phyloP scores from a whole-genome alignment of 2,797 vertebrate species.

The Hyperoplus immaculatus region DNA sequence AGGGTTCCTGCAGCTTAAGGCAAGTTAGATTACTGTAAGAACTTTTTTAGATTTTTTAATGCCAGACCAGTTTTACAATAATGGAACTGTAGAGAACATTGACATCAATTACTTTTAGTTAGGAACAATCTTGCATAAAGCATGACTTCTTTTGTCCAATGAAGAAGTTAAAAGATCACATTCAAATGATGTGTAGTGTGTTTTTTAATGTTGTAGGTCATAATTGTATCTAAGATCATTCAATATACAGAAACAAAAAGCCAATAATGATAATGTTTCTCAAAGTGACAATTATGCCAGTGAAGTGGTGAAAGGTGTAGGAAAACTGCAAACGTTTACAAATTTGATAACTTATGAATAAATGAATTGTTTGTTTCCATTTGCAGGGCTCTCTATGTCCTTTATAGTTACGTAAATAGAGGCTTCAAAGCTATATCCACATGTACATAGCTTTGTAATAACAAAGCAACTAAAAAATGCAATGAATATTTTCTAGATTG shows the following conservation, averaged over 20 bases:
- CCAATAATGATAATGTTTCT: neutral
- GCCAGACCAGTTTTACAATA: no score
- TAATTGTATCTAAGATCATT: no score
- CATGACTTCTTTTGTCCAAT: no score
- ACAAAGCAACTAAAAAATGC: neutral
- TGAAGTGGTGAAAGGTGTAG: neutral
- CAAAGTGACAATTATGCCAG: neutral
- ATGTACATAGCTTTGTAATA: conserved; percentile 10
- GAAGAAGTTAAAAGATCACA: no score
- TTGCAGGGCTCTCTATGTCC: neutral
- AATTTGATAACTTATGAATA: fast-evolving
- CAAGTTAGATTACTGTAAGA: neutral
- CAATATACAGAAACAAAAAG: no score
- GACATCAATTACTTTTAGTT: no score
- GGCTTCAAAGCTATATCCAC: neutral
- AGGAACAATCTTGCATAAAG: no score
- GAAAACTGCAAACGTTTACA: neutral
- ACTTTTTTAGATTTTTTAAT: neutral
- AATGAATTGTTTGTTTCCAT: neutral
- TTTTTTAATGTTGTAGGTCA: no score
- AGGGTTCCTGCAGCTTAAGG: no score
- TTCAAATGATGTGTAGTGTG: no score
- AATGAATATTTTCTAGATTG: neutral
- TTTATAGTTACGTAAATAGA: neutral
- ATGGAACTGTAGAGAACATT: no score